These are phyloP conservation scores for Chloroceryle amazona DNA, from an alignment of 2,797 vertebrate species.

Conservation along the genomic window DNA sequence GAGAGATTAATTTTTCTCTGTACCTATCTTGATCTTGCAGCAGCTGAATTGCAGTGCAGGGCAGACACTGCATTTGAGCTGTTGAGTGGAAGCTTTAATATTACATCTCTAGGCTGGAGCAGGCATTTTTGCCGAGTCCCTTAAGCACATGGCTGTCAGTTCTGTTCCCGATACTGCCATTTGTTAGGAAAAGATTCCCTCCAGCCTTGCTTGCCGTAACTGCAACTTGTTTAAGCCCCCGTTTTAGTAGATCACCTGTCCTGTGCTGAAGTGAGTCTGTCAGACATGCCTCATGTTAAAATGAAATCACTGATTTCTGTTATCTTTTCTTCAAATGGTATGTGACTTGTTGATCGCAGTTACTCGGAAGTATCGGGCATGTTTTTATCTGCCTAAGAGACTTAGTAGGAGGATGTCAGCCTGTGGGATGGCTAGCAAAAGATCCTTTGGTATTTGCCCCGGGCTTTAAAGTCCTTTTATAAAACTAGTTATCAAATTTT, in stretches of 20 bases:
- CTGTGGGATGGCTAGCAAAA: neutral
- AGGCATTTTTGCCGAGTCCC: neutral
- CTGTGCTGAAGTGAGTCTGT: neutral
- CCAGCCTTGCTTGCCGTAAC: neutral
- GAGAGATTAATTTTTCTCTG: neutral
- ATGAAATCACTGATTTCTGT: neutral
- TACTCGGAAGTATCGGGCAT: neutral
- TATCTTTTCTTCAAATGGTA: neutral
- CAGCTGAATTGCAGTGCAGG: neutral
- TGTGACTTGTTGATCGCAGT: neutral
- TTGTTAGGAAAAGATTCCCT: neutral
- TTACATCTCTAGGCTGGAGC: neutral
- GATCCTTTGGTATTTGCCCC: neutral
- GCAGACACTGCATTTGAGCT: neutral
- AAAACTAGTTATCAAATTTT: neutral
- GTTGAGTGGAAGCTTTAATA: neutral
- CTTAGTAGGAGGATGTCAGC: neutral
- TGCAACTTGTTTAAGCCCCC: neutral
- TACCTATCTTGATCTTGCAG: neutral
- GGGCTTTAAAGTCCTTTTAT: neutral
- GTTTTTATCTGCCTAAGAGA: neutral
- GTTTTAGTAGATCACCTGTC: neutral
- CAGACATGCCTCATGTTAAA: neutral
- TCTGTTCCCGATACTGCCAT: neutral
- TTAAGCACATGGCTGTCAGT: accelerated